Evolutionary conservation across 2,888 invertebrate genomes (phyloP).

Genomic region (Protonemura montana): DNA sequence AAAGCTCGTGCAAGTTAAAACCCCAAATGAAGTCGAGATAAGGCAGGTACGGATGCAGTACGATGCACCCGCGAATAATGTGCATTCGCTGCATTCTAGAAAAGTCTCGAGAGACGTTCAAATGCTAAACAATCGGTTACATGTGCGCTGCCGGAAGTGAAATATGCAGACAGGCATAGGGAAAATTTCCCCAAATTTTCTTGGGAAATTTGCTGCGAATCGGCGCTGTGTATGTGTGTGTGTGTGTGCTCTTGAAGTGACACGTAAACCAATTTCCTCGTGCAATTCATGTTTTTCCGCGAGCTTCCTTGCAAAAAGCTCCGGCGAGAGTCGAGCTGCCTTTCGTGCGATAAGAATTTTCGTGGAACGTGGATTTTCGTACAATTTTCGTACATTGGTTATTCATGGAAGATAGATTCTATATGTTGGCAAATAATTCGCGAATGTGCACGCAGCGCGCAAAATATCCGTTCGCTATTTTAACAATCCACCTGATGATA

Average conservation of each 20-base stretch:
- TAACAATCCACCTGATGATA: not conserved
- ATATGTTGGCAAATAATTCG: not conserved
- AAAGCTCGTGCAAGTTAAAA: constrained; percentile 1
- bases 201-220: not conserved
- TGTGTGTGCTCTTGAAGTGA: not conserved
- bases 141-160: not conserved
- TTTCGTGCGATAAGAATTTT: not conserved
- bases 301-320: not conserved
- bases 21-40: not conserved
- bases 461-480: not conserved
- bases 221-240: not conserved
- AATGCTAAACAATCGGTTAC: not conserved
- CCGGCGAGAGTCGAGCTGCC: not conserved
- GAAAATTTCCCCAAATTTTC: not conserved
- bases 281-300: not conserved
- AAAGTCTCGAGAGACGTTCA: not conserved
- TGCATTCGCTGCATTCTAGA: not conserved
- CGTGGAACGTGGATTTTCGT: not conserved
- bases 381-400: not conserved
- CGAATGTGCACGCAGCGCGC: not conserved
- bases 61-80: not conserved
- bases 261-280: not conserved
- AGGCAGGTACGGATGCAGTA: not conserved
- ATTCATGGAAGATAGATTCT: not conserved
- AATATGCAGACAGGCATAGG: not conserved